phyloP scores from a whole-genome alignment of 2,888 invertebrate species.

The Acanthosepion pharaonis region DNA sequence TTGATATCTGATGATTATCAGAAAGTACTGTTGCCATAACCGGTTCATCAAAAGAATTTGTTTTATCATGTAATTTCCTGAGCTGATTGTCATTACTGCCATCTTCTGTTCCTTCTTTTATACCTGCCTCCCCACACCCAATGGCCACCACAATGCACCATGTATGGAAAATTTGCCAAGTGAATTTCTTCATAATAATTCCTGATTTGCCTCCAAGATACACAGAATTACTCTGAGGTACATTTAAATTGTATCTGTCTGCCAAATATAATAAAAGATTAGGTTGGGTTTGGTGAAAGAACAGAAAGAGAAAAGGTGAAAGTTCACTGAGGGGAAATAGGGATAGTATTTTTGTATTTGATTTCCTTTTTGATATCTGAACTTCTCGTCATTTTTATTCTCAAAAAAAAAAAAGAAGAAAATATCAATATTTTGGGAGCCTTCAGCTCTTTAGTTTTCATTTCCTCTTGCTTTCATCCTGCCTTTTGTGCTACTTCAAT shows the following conservation, averaged over 20 bases:
- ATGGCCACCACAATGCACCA: background rate
- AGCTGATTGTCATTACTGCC: background rate
- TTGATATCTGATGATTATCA: background rate
- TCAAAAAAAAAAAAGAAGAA: background rate
- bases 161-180: background rate
- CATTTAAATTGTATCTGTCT: background rate
- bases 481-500: background rate
- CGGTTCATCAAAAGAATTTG: background rate
- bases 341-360: background rate
- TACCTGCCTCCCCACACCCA: background rate
- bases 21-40: constrained; percentile 1
- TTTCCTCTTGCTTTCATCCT: background rate
- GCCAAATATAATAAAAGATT: constrained; percentile 20
- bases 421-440: background rate
- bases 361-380: background rate
- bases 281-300: background rate
- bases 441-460: background rate
- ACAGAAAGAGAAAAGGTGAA: background rate
- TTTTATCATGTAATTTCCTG: constrained; percentile 33
- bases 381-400: background rate
- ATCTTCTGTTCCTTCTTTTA: background rate
- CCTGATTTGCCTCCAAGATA: background rate
- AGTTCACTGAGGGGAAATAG: background rate
- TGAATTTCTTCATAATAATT: background rate
- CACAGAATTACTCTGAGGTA: background rate